Percentiles rank a stretch among this genome's conserved stretches.
phyloP scores from a whole-genome alignment of 2,888 invertebrate species.

The Tenthredo distinguenda region DNA sequence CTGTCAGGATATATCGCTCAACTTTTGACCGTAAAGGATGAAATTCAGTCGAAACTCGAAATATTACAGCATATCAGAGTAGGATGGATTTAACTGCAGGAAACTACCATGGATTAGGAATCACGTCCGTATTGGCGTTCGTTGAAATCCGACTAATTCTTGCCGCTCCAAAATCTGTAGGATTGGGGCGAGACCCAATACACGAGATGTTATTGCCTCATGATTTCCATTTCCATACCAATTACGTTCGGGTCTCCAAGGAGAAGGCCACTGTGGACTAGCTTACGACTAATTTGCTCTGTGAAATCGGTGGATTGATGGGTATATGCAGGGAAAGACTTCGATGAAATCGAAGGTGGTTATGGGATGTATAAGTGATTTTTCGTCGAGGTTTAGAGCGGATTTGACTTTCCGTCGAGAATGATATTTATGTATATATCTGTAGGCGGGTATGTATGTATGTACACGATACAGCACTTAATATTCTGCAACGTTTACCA shows the following conservation, averaged over 20 bases:
- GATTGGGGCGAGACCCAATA: background rate
- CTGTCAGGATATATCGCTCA: background rate
- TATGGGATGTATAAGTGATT: constrained; percentile 39
- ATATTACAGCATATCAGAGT: background rate
- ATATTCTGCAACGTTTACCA: constrained; percentile 46
- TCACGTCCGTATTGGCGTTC: background rate
- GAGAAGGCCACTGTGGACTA: constrained; percentile 26
- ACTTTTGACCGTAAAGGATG: background rate
- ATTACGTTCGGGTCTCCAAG: constrained; percentile 2
- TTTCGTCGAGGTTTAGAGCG: background rate
- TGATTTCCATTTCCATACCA: constrained; percentile 20
- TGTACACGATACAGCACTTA: background rate
- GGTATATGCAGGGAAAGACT: constrained; percentile 45
- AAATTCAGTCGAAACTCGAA: background rate
- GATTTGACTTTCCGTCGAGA: background rate
- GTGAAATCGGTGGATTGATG: constrained; percentile 35
- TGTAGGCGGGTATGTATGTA: background rate
- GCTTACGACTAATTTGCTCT: constrained; percentile 56
- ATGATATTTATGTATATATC: background rate
- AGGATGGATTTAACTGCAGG: background rate
- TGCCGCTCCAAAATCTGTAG: background rate
- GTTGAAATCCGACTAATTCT: background rate
- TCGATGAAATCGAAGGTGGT: constrained; percentile 51
- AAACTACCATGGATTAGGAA: background rate
- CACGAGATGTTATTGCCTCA: constrained; percentile 18